Base-by-base conservation (phyloP, 2,888 invertebrate genomes). In the Hipparchia semele region DNA sequence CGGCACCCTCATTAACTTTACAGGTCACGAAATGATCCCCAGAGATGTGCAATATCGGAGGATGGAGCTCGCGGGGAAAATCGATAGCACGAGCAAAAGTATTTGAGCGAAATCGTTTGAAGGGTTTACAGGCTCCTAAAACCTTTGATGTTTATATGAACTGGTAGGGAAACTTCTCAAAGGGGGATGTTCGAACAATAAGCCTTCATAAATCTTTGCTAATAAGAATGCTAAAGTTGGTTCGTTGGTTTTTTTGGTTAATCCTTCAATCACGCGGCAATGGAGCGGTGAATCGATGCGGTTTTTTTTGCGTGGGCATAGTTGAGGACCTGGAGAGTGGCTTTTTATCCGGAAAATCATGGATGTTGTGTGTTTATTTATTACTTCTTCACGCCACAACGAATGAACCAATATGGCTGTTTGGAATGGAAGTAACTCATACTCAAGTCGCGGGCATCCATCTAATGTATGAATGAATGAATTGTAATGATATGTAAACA, bases 1-100 rank as follows among this genome's bases (percentile, higher is more conserved):
- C 74, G 68, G 71, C 61, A 49, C 59, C 65, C 75, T 75, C 72
- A 74, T 78, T 75, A 72, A 75, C 72, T 77, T 65, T 72, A 68
- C 76, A 62, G 76, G 67, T 74, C 67, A 74, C 69, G 68, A 72
- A 73, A 76, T 70, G 70, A 71, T 76, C 71, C 64, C 67, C 54
- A 59, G 45, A 69, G 73, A 73, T 77, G 75, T 71, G 75, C 68
- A 65, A 76, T 73, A 77, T 69, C 9, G 65, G 46, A 39, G 39
- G 61, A 9, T 33, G 33, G 61, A 69, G 53, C 51, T 51, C 53
- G 53, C 33, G 60, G 6, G 39, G 9, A 39, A 69, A 53, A 69
- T 69, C 61, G 61, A 61, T 53, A 53, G 8, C 61, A 53, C 51
- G 53, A 61, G 68, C 59, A 58, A 10, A 68, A 46, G 69, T 60